These are phyloP conservation scores for Phaetusa simplex DNA, from an alignment of 2,113 vertebrate species.

Conservation along the genomic window DNA sequence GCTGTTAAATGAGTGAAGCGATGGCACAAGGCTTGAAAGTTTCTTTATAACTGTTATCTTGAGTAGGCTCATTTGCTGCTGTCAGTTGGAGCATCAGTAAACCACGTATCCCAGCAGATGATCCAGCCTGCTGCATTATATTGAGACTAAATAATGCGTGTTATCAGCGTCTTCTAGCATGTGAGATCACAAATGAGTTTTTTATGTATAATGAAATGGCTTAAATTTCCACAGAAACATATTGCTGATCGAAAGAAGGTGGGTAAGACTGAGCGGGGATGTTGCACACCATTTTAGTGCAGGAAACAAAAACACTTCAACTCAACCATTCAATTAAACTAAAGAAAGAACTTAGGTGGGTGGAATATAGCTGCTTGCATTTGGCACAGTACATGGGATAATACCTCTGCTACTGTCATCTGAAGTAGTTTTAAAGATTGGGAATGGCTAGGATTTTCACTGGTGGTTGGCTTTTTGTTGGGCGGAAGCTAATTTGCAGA, in stretches of 20 bases:
- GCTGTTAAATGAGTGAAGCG: constrained; percentile 54
- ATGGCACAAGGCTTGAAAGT: constrained; percentile 47
- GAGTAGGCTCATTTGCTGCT: background rate
- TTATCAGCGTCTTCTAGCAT: background rate
- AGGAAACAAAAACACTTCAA: constrained; percentile 10
- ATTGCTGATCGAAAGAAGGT: background rate
- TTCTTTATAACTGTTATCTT: constrained; percentile 23
- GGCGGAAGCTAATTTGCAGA: background rate
- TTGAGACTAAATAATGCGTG: background rate
- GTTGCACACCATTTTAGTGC: background rate
- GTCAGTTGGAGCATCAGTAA: background rate
- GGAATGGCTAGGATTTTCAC: background rate
- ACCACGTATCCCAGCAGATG: background rate
- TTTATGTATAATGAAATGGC: background rate
- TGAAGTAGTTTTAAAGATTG: background rate
- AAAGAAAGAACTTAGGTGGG: background rate
- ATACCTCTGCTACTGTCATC: background rate
- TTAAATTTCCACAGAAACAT: background rate
- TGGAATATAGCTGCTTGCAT: background rate
- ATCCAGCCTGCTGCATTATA: background rate
- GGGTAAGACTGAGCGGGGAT: background rate
- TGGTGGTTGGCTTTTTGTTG: background rate
- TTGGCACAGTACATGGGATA: background rate
- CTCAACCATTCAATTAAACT: constrained; percentile 10
- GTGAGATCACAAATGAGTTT: background rate